phyloP scores from a whole-genome alignment of 2,113 vertebrate species.

The Xiphias gladius region DNA sequence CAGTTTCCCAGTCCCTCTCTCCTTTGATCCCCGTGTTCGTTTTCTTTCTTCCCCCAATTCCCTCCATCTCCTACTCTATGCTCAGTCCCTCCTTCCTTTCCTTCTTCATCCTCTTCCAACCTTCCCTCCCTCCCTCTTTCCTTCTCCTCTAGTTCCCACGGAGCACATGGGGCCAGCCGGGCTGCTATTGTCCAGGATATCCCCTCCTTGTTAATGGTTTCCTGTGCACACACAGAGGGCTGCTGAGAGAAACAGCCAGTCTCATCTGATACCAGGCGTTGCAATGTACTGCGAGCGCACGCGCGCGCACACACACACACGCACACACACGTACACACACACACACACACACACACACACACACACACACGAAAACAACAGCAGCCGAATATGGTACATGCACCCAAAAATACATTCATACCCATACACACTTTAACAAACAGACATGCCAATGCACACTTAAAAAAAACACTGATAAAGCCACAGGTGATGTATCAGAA shows the following conservation, averaged over 20 bases:
- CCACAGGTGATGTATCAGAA: conserved; percentile 52
- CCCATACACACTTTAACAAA: conserved; percentile 15
- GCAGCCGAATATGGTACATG: conserved; percentile 28
- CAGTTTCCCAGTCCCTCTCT: conserved; percentile 39
- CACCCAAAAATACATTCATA: not conserved
- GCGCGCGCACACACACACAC: conserved; percentile 34
- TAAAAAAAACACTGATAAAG: conserved; percentile 30
- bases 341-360: conserved; percentile 28
- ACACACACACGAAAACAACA: conserved; percentile 14
- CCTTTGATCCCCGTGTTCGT: conserved; percentile 47
- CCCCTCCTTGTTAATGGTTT: conserved; percentile 88
- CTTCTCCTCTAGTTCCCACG: conserved; percentile 75
- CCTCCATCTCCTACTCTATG: conserved; percentile 28
- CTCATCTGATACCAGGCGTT: conserved; percentile 67
- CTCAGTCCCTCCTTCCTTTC: conserved; percentile 55
- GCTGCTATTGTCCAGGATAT: conserved; percentile 85
- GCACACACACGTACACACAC: conserved; percentile 29
- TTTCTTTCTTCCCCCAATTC: conserved; percentile 29
- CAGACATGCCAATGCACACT: conserved; percentile 1
- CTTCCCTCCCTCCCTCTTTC: conserved; percentile 64
- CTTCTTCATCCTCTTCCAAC: conserved; percentile 58
- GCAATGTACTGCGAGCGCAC: conserved; percentile 8
- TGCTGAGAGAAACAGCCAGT: conserved; percentile 71
- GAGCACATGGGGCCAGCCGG: conserved; percentile 72
- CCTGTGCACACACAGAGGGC: conserved; percentile 84